Conservation (phyloP, 2,888 invertebrate genomes). For the Pegoplata infirma region DNA sequence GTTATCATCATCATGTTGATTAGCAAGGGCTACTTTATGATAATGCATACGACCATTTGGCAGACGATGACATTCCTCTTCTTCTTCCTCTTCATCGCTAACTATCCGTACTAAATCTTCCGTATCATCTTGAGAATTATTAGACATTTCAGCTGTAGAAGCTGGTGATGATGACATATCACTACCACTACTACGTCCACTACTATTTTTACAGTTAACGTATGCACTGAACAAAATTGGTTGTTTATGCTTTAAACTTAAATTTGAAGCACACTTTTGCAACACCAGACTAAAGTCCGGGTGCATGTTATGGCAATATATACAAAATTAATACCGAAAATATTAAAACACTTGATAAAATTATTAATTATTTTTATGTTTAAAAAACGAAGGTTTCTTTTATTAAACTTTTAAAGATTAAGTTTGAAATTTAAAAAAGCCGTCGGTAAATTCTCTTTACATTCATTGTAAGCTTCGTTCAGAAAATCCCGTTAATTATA, state of each 20-base stretch:
- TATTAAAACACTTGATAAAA: constrained; percentile 5
- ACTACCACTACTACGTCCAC: too few species aligned
- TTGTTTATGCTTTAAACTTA: constrained; percentile 61
- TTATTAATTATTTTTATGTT: too few species aligned
- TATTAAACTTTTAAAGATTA: too few species aligned
- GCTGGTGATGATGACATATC: too few species aligned
- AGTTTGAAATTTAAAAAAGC: constrained; percentile 19
- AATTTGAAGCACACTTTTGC: constrained; percentile 67
- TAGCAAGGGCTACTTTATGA: not conserved
- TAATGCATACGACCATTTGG: constrained; percentile 9
- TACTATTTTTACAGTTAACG: constrained; percentile 43
- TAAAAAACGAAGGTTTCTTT: too few species aligned
- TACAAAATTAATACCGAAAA: constrained; percentile 47
- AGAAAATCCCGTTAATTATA: constrained; percentile 33
- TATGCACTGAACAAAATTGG: constrained; percentile 47
- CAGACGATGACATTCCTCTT: constrained; percentile 37
- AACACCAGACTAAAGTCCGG: constrained; percentile 75
- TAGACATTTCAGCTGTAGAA: constrained; percentile 29
- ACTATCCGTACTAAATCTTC: constrained; percentile 57
- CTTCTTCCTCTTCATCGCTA: constrained; percentile 58
- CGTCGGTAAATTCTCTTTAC: constrained; percentile 47
- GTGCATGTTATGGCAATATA: constrained; percentile 73
- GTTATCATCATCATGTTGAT: constrained; percentile 67
- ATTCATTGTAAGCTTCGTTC: constrained; percentile 1
- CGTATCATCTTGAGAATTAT: constrained; percentile 31